phyloP scores from a whole-genome alignment of 2,888 invertebrate genomes.

The Phortica magna region DNA sequence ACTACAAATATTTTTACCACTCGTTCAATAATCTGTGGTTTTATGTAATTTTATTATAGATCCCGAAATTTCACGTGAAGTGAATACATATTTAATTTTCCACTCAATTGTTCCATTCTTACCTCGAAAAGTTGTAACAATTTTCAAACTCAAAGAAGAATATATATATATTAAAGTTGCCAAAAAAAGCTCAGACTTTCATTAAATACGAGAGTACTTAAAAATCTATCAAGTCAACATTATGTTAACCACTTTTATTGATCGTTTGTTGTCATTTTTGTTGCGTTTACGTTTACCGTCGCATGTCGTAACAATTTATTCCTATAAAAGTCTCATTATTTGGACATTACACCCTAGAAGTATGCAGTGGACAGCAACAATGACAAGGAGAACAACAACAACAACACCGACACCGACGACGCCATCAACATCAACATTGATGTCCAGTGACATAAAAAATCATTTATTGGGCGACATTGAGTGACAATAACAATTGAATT shows the following conservation, averaged over 20 bases:
- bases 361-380: not conserved
- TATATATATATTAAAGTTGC: too few species aligned
- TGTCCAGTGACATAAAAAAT: conserved; percentile 42
- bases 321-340: conserved; percentile 63
- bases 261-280: conserved; percentile 7
- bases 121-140: too few species aligned
- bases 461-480: conserved; percentile 57
- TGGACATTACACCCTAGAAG: conserved; percentile 51
- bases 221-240: conserved; percentile 56
- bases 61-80: too few species aligned
- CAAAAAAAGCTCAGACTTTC: not conserved
- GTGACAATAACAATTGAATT: conserved; percentile 58
- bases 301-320: conserved; percentile 20
- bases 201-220: conserved; percentile 45
- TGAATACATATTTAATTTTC: too few species aligned
- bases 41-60: too few species aligned
- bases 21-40: too few species aligned
- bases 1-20: too few species aligned
- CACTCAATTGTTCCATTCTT: too few species aligned
- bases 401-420: not conserved
- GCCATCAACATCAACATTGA: not conserved
- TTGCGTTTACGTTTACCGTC: not conserved
- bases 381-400: not conserved
- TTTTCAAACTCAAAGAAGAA: too few species aligned
- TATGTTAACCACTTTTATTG: conserved; percentile 28